phyloP scores from a whole-genome alignment of 1,140 invertebrate species.

The Orchesella cincta region DNA sequence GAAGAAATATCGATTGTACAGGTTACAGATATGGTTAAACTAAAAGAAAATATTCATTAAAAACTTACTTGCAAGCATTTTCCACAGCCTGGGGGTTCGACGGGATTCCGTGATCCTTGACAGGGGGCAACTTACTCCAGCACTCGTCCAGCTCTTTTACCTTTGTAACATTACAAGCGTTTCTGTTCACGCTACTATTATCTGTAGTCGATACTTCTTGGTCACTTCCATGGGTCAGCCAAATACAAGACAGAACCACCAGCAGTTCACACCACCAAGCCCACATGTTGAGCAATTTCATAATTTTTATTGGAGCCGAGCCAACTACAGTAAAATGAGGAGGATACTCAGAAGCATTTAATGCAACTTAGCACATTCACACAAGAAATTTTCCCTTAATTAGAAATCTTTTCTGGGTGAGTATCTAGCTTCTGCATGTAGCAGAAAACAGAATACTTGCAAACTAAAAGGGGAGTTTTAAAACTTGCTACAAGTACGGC shows the following conservation, averaged over 20 bases:
- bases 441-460: too few relatives aligned
- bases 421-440: too few relatives aligned
- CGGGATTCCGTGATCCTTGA: slow-evolving; percentile 32
- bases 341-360: neutral
- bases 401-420: neutral
- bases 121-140: slow-evolving; percentile 34
- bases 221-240: neutral
- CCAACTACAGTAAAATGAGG: too few relatives aligned
- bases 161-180: neutral
- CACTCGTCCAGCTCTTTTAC: slow-evolving; percentile 35
- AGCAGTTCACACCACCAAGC: neutral
- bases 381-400: neutral
- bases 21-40: neutral
- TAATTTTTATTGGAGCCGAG: neutral
- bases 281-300: neutral
- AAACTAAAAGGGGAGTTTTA: too few relatives aligned
- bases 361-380: neutral
- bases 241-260: neutral
- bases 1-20: neutral
- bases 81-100: slow-evolving; percentile 30
- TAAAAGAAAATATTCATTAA: neutral
- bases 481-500: neutral
- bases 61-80: slow-evolving; percentile 40
- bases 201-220: neutral
- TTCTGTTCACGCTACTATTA: neutral